These are phyloP conservation scores for Megastigmus dorsalis DNA, from an alignment of 2,888 invertebrate genomes.

Conservation along the genomic window DNA sequence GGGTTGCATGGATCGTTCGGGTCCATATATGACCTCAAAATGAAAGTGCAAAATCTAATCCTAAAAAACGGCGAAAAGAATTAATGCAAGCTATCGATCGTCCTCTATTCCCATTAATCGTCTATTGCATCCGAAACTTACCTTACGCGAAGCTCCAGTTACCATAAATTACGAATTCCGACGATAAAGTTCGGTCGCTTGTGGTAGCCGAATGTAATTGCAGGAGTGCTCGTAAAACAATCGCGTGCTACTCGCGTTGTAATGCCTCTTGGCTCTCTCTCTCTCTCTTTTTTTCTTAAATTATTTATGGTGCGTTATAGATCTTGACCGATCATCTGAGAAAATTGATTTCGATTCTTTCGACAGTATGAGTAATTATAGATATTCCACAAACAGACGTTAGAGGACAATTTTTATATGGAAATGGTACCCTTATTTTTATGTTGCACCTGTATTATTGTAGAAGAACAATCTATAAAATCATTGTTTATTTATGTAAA, in stretches of 20 bases:
- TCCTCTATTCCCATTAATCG: conserved; percentile 41
- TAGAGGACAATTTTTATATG: too few relatives aligned
- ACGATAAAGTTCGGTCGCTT: conserved; percentile 64
- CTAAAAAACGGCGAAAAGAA: not conserved
- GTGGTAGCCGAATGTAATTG: conserved; percentile 64
- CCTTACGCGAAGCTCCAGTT: conserved; percentile 50
- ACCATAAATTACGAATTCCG: conserved; percentile 62
- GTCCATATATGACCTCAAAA: too few relatives aligned
- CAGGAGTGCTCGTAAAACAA: conserved; percentile 64
- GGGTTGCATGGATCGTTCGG: too few relatives aligned
- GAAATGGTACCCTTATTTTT: too few relatives aligned
- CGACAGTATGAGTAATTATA: too few relatives aligned
- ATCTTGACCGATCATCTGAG: not conserved
- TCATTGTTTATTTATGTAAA: too few relatives aligned
- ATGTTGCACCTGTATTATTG: too few relatives aligned
- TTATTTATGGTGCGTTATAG: not conserved
- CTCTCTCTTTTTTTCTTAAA: conserved; percentile 15
- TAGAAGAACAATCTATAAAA: too few relatives aligned
- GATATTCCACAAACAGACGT: too few relatives aligned
- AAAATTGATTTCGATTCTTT: not conserved
- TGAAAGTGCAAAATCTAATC: not conserved
- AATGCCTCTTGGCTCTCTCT: conserved; percentile 53
- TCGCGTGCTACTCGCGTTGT: conserved; percentile 49
- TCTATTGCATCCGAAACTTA: conserved; percentile 58
- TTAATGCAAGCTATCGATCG: conserved; percentile 27